Conservation (phyloP, 2,797 vertebrate genomes). For the Pteronotus mesoamericanus region DNA sequence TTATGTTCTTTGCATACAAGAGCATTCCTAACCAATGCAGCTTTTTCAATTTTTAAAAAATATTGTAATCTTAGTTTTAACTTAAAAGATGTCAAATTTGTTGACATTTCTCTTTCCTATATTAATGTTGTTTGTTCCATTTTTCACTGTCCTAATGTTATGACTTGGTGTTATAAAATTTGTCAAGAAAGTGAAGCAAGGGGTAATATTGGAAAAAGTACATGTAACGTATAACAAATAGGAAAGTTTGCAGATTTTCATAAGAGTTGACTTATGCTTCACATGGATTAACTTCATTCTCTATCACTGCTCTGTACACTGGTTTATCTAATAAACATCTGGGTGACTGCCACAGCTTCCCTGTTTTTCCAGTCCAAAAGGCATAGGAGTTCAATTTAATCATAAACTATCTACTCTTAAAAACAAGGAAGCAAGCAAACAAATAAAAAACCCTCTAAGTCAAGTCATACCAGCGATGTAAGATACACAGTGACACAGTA, state of each 20-base stretch:
- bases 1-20: neutral
- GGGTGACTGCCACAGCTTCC: neutral
- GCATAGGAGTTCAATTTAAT: neutral
- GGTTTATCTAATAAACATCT: neutral
- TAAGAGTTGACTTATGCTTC: neutral
- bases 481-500: neutral
- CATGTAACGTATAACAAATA: neutral
- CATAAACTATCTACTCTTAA: neutral
- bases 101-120: neutral
- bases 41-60: neutral
- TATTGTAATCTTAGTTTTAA: neutral
- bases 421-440: neutral
- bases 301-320: neutral
- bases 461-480: neutral
- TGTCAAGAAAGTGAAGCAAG: neutral
- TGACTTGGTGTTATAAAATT: neutral
- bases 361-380: neutral
- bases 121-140: neutral
- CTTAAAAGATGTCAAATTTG: neutral
- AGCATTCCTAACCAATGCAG: neutral
- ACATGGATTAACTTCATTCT: neutral
- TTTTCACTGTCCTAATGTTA: neutral
- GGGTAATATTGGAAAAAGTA: neutral
- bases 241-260: neutral
- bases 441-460: neutral